A percentile compares a stretch with the other conserved stretches of the same genome.
Conservation (phyloP, 2,888 invertebrate species). For the Rugalucina vietnamica region DNA sequence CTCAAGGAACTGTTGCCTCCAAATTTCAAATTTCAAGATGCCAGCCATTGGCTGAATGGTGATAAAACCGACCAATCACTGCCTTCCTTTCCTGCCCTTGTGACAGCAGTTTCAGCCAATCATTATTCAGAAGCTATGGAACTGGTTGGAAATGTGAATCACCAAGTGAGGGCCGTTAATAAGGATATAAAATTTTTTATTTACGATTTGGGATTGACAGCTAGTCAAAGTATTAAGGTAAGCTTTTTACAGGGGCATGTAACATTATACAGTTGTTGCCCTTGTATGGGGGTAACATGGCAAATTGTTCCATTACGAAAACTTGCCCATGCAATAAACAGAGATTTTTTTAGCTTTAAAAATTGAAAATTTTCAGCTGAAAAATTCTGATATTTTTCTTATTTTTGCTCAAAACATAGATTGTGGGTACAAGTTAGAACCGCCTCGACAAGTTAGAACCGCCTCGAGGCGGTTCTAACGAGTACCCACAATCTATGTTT, state of each 20-base stretch:
- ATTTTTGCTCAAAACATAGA: too few relatives aligned
- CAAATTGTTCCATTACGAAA: too few relatives aligned
- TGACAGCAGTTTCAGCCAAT: constrained; percentile 42
- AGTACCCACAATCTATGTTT: too few relatives aligned
- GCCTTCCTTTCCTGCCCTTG: constrained; percentile 34
- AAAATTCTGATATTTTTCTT: too few relatives aligned
- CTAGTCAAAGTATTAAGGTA: constrained; percentile 30
- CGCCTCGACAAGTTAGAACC: too few relatives aligned
- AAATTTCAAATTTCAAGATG: not conserved
- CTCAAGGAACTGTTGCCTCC: not conserved
- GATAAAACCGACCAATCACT: constrained; percentile 18
- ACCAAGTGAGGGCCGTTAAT: constrained; percentile 12
- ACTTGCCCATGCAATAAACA: too few relatives aligned
- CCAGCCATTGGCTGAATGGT: not conserved
- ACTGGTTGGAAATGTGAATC: constrained; percentile 31
- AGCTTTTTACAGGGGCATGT: not conserved
- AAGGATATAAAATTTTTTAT: constrained; percentile 21
- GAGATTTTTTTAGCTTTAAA: too few relatives aligned
- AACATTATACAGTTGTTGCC: too few relatives aligned
- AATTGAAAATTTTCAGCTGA: too few relatives aligned
- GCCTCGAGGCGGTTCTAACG: too few relatives aligned
- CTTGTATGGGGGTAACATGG: too few relatives aligned
- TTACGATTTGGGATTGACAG: constrained; percentile 36
- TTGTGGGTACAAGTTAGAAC: too few relatives aligned
- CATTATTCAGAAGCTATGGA: constrained; percentile 41